Conservation (phyloP, 2,888 invertebrate genomes). For the Cryptus viduatorius region DNA sequence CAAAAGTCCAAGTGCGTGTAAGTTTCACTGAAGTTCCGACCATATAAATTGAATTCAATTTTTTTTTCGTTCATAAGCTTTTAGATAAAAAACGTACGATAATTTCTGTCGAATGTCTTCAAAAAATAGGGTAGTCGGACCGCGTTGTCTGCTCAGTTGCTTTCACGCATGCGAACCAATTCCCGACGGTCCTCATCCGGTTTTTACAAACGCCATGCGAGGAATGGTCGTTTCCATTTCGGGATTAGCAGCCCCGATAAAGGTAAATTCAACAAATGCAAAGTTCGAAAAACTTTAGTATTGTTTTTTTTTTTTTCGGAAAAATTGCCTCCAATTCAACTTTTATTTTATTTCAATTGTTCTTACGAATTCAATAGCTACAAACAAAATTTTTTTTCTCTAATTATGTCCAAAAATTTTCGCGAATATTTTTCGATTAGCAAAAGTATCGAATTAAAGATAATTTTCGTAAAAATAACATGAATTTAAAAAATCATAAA, state of each 20-base stretch:
- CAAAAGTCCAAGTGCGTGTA: slow-evolving; percentile 89
- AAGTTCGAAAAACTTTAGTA: background rate
- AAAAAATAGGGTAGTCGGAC: slow-evolving; percentile 91
- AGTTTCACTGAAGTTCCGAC: slow-evolving; percentile 83
- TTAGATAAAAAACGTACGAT: background rate
- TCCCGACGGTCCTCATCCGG: slow-evolving; percentile 91
- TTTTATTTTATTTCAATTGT: no score
- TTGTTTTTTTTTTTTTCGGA: background rate
- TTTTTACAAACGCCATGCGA: slow-evolving; percentile 93
- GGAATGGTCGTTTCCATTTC: slow-evolving; percentile 90
- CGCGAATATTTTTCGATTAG: no score
- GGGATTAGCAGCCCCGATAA: slow-evolving; percentile 85
- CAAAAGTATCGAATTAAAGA: no score
- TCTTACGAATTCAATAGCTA: no score
- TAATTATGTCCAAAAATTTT: no score
- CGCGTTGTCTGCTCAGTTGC: slow-evolving; percentile 92
- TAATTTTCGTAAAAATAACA: no score
- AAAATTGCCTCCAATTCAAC: background rate
- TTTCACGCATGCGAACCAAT: slow-evolving; percentile 90
- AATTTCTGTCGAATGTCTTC: slow-evolving; percentile 71
- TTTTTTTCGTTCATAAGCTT: slow-evolving; percentile 32
- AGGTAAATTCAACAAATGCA: slow-evolving; percentile 80
- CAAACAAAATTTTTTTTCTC: no score
- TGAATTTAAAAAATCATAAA: no score
- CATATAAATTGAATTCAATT: background rate